A percentile compares a stretch with the other conserved stretches of the same genome.
Conservation (phyloP, 2,888 invertebrate genomes). For the Drosophila testacea region DNA sequence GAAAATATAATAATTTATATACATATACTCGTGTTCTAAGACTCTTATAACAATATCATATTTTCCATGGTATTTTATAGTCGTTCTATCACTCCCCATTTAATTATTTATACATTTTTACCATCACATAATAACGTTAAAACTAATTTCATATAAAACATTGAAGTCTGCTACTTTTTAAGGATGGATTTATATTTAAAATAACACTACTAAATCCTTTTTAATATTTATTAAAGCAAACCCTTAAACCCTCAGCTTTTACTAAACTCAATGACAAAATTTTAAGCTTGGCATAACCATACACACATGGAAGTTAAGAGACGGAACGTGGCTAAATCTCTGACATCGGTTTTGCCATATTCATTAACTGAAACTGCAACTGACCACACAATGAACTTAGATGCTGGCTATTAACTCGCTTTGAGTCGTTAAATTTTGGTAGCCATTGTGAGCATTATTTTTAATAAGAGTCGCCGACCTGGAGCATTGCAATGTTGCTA, state of each 20-base stretch:
- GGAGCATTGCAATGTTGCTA: conserved; percentile 12
- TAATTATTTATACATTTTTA: neutral
- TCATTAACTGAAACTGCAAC: conserved; percentile 35
- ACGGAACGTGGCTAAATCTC: conserved; percentile 26
- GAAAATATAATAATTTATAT: no score
- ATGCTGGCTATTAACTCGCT: conserved; percentile 1
- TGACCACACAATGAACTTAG: conserved; percentile 22
- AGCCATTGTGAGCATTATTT: conserved; percentile 67
- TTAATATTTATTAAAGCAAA: neutral
- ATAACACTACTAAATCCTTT: no score
- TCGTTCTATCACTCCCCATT: neutral
- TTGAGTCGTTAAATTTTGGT: conserved; percentile 58
- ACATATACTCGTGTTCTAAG: no score
- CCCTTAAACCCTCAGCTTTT: neutral
- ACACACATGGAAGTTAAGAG: neutral
- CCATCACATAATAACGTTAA: no score
- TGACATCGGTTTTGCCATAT: conserved; percentile 40
- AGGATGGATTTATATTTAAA: conserved; percentile 5
- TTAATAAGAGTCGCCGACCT: conserved; percentile 62
- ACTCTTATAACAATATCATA: neutral
- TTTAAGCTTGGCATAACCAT: neutral
- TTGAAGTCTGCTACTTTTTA: conserved; percentile 42
- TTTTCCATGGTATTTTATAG: neutral
- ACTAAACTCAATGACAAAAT: conserved; percentile 1
- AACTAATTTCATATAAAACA: conserved; percentile 44